Conservation (phyloP, 2,888 invertebrate species). For the Drepana falcataria region DNA sequence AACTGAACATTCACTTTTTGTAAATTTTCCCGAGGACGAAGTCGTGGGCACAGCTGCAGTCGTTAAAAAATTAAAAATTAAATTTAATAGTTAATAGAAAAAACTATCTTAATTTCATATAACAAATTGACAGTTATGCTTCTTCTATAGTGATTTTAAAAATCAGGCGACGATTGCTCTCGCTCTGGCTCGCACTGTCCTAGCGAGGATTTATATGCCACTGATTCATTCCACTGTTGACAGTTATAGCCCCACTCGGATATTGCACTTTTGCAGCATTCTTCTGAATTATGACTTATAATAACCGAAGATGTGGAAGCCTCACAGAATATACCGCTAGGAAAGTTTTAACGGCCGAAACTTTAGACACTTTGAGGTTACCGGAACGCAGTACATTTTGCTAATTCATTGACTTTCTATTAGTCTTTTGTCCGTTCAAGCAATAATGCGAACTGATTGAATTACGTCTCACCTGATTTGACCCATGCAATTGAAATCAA, state of each 20-base stretch:
- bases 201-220: constrained; percentile 60
- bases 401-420: constrained; percentile 44
- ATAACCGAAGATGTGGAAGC: constrained; percentile 41
- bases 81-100: constrained; percentile 14
- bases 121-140: constrained; percentile 53
- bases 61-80: no score
- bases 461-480: constrained; percentile 23
- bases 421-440: constrained; percentile 23
- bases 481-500: constrained; percentile 31
- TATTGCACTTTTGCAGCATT: constrained; percentile 65
- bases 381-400: constrained; percentile 20
- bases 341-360: constrained; percentile 13
- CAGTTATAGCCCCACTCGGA: constrained; percentile 68
- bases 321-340: constrained; percentile 26
- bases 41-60: no score
- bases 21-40: no score
- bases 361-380: constrained; percentile 10
- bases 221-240: constrained; percentile 71
- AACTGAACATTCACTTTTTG: no score
- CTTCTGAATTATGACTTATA: constrained; percentile 61
- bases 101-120: constrained; percentile 48
- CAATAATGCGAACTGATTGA: constrained; percentile 8
- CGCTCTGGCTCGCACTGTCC: constrained; percentile 48
- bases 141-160: constrained; percentile 48
- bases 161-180: constrained; percentile 52